Conservation (phyloP, 2,888 invertebrate species). For the Gryllus longicercus region DNA sequence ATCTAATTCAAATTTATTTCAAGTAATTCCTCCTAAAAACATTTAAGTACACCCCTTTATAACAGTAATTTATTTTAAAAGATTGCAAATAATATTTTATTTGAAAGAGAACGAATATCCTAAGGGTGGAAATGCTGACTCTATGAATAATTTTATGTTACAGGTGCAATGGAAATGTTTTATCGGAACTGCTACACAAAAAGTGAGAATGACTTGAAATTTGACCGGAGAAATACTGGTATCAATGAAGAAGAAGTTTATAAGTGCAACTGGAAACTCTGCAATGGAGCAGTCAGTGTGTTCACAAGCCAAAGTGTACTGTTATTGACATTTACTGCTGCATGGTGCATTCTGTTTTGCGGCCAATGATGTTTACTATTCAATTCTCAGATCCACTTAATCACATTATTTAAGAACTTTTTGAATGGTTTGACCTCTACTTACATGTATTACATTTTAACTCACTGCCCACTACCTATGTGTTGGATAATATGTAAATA, state of each 20-base stretch:
- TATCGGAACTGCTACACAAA: constrained; percentile 37
- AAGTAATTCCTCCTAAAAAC: too few species aligned
- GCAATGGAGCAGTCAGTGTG: constrained; percentile 24
- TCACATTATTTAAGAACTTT: background rate
- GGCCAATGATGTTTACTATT: background rate
- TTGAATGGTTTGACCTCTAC: background rate
- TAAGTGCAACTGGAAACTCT: constrained; percentile 33
- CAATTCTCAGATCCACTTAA: background rate
- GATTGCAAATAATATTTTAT: too few species aligned
- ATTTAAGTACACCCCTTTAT: too few species aligned
- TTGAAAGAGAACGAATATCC: too few species aligned
- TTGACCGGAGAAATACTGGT: constrained; percentile 28
- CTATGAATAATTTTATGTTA: background rate
- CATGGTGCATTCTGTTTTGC: background rate
- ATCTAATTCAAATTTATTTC: too few species aligned
- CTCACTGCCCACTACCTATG: background rate
- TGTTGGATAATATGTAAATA: background rate
- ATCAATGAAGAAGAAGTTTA: constrained; percentile 33
- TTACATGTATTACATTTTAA: constrained; percentile 1
- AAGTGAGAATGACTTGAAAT: constrained; percentile 28
- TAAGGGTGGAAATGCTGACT: too few species aligned
- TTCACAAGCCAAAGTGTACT: background rate
- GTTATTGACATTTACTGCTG: background rate
- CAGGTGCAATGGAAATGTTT: constrained; percentile 37
- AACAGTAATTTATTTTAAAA: too few species aligned